These are phyloP conservation scores for Scaptomyza tumidula DNA, from an alignment of 2,888 invertebrate genomes.

Conservation along the genomic window DNA sequence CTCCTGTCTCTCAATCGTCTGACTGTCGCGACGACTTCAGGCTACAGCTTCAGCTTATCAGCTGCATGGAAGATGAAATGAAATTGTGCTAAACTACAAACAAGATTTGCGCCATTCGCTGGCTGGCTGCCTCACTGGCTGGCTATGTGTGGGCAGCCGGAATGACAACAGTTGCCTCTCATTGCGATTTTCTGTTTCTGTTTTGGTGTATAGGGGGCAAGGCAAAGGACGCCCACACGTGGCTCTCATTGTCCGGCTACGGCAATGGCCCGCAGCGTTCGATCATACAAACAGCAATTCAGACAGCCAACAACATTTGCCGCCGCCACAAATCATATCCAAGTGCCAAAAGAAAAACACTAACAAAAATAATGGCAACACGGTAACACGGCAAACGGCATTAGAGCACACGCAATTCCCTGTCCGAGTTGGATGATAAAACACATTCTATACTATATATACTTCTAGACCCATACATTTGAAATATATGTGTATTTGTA, in stretches of 20 bases:
- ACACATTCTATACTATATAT: slow-evolving; percentile 2
- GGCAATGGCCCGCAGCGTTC: slow-evolving; percentile 35
- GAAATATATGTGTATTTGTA: background rate
- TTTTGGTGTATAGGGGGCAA: background rate
- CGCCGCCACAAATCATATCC: slow-evolving; percentile 75
- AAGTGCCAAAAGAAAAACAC: slow-evolving; percentile 66
- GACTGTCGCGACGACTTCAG: slow-evolving; percentile 29
- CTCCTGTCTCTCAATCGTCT: slow-evolving; percentile 25
- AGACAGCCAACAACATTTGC: slow-evolving; percentile 65
- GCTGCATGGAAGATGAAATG: slow-evolving; percentile 70
- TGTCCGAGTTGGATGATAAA: slow-evolving; percentile 35
- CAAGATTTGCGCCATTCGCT: slow-evolving; percentile 60
- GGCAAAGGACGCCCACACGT: slow-evolving; percentile 51
- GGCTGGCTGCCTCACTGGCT: slow-evolving; percentile 13
- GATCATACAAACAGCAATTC: slow-evolving; percentile 36
- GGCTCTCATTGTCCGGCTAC: slow-evolving; percentile 48
- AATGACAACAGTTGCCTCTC: slow-evolving; percentile 54
- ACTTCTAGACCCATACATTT: slow-evolving; percentile 6
- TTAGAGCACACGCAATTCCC: slow-evolving; percentile 65
- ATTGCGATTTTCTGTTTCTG: slow-evolving; percentile 3
- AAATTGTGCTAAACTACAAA: slow-evolving; percentile 79
- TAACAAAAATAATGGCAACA: slow-evolving; percentile 21
- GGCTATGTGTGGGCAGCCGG: slow-evolving; percentile 68
- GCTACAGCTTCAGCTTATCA: slow-evolving; percentile 56
- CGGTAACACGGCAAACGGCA: slow-evolving; percentile 37